phyloP scores from a whole-genome alignment of 2,113 vertebrate genomes.

The Eurypyga helias region DNA sequence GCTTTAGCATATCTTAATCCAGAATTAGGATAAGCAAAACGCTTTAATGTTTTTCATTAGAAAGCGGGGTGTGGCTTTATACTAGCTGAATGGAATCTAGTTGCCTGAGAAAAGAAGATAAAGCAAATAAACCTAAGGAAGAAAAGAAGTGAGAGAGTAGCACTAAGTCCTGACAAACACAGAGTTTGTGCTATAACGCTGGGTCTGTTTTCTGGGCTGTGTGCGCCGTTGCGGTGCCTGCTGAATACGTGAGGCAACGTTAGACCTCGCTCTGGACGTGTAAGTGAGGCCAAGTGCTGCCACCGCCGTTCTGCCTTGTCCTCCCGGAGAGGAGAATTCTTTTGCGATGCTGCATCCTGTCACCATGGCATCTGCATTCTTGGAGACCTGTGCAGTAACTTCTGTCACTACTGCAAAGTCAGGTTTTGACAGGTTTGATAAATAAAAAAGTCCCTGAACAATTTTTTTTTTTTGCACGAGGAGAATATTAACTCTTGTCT shows the following conservation, averaged over 20 bases:
- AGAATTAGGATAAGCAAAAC: background rate
- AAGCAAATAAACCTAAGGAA: background rate
- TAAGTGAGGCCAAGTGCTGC: background rate
- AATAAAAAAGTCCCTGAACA: background rate
- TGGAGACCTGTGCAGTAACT: background rate
- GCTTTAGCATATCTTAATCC: background rate
- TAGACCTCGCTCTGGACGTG: background rate
- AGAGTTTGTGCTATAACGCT: background rate
- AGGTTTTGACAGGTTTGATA: background rate
- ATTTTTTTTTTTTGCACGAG: background rate
- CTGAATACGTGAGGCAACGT: background rate
- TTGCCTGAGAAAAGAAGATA: background rate
- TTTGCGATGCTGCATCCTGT: background rate
- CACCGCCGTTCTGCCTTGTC: accelerated
- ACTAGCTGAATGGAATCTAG: background rate
- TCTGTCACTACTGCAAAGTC: background rate
- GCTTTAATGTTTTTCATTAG: background rate
- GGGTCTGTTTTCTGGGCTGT: background rate
- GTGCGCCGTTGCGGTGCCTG: background rate
- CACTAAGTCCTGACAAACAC: background rate
- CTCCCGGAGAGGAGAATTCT: background rate
- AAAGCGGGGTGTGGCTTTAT: background rate
- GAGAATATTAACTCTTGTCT: background rate
- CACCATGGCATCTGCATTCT: background rate
- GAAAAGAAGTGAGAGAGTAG: background rate